phyloP scores from a whole-genome alignment of 2,888 invertebrate genomes.

The Amiota minor region DNA sequence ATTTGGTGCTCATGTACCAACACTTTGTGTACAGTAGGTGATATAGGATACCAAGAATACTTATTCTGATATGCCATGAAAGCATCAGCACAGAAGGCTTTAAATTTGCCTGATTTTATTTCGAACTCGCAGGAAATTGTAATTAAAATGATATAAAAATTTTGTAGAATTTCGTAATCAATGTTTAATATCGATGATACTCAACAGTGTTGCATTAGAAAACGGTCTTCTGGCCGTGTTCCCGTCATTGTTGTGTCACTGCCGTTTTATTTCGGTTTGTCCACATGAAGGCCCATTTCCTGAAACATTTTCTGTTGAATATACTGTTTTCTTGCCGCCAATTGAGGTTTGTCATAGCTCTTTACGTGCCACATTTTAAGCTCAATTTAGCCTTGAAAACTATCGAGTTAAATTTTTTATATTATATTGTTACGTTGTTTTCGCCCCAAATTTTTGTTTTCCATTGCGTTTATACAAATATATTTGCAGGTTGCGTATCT shows the following conservation, averaged over 20 bases:
- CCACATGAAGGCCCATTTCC: neutral
- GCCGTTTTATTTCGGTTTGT: neutral
- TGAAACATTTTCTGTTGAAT: neutral
- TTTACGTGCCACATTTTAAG: neutral
- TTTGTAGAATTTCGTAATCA: neutral
- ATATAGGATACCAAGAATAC: too few relatives aligned
- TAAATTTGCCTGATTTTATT: neutral
- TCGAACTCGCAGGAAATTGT: neutral
- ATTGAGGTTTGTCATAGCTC: neutral
- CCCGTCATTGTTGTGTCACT: neutral
- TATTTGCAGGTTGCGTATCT: too few relatives aligned
- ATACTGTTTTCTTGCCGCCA: neutral
- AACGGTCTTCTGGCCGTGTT: neutral
- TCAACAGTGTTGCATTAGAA: neutral
- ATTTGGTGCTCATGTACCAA: too few relatives aligned
- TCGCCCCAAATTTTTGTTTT: too few relatives aligned
- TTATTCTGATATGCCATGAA: too few relatives aligned
- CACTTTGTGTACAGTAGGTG: too few relatives aligned
- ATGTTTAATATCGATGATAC: neutral
- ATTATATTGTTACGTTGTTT: neutral
- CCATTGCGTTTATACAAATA: too few relatives aligned
- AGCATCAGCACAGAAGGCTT: conserved; percentile 2
- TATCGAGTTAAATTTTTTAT: neutral
- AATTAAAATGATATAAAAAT: neutral
- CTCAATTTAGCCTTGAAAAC: neutral